Conservation (phyloP, 2,113 vertebrate genomes). For the Halichoerus grypus region DNA sequence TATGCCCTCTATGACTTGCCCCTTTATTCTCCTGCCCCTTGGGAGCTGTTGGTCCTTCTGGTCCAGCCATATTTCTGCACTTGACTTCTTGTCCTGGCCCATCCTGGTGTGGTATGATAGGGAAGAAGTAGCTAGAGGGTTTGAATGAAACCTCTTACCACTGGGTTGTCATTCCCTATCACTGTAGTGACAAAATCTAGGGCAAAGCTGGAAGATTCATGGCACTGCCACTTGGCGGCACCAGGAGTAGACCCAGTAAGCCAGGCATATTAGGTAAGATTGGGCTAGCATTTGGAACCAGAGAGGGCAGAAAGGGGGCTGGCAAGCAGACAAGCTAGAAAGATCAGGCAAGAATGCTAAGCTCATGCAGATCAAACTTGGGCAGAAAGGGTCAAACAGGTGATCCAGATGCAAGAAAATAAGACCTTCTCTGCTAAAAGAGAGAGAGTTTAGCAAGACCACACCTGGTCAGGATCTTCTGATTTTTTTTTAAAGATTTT, state of each 20-base stretch:
- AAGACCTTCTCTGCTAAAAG: neutral
- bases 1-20: neutral
- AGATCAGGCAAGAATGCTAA: neutral
- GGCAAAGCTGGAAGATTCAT: neutral
- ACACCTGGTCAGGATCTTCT: fast-evolving
- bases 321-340: neutral
- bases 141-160: neutral
- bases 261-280: neutral
- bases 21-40: neutral
- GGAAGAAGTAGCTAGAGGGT: neutral
- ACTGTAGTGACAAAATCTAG: fast-evolving
- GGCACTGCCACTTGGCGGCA: neutral
- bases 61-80: neutral
- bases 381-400: neutral
- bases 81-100: neutral
- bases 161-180: neutral
- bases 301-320: fast-evolving
- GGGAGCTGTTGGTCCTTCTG: neutral
- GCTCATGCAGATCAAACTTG: neutral
- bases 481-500: neutral
- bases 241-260: neutral
- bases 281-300: neutral
- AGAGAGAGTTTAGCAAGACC: neutral
- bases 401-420: neutral
- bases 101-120: neutral